Percentiles rank a stretch among this genome's conserved stretches.
These are phyloP conservation scores for Aculops lycopersici DNA, from an alignment of 1,140 invertebrate genomes.

Conservation along the genomic window DNA sequence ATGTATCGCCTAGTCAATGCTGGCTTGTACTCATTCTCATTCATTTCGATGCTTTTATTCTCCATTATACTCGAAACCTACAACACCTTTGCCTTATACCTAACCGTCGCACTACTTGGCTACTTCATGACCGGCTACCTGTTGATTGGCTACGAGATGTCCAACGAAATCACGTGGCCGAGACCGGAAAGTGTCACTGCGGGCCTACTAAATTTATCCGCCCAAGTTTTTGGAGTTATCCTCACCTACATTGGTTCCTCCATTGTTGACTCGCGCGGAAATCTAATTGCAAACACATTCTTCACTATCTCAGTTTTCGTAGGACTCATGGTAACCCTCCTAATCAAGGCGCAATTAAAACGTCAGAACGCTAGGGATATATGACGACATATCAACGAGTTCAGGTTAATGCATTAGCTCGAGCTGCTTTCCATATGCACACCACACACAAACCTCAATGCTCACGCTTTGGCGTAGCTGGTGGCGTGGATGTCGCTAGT, in stretches of 20 bases:
- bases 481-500: too few species aligned
- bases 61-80: constrained; percentile 13
- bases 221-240: constrained; percentile 18
- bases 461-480: too few species aligned
- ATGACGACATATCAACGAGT: too few species aligned
- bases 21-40: constrained; percentile 20
- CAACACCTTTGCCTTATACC: constrained; percentile 17
- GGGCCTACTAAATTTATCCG: constrained; percentile 53
- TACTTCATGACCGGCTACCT: constrained; percentile 28
- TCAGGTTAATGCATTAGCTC: too few species aligned
- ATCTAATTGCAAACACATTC: constrained; percentile 7
- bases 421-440: too few species aligned
- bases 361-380: constrained; percentile 32
- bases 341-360: constrained; percentile 35
- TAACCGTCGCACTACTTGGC: constrained; percentile 17
- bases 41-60: too few species aligned
- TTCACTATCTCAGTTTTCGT: constrained; percentile 7
- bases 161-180: constrained; percentile 24
- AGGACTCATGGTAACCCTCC: constrained; percentile 11
- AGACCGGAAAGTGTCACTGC: constrained; percentile 33
- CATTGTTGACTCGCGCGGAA: constrained; percentile 6
- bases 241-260: constrained; percentile 9
- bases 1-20: constrained; percentile 20
- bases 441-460: too few species aligned
- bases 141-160: constrained; percentile 25